These are phyloP conservation scores for Pseudochaenichthys georgianus DNA, from an alignment of 2,797 vertebrate species.

Conservation along the genomic window DNA sequence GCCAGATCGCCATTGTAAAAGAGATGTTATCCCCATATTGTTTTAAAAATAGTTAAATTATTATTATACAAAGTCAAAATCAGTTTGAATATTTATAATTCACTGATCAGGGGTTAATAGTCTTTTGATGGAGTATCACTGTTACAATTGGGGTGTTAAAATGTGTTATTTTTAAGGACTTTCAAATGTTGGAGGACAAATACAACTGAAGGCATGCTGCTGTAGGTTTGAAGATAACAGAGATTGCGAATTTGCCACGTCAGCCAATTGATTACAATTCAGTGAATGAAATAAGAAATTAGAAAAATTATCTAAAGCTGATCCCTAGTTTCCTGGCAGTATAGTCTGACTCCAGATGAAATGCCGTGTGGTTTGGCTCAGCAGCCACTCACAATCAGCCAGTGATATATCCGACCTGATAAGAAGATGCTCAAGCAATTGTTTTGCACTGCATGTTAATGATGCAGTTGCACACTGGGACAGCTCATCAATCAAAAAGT, in stretches of 20 bases:
- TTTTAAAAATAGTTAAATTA: no score
- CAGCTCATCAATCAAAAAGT: background rate
- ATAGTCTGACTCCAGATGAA: slow-evolving; percentile 8
- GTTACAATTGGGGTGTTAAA: background rate
- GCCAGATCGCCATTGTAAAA: no score
- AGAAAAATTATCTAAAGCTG: background rate
- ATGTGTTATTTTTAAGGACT: background rate
- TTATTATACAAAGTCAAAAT: no score
- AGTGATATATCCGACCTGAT: background rate
- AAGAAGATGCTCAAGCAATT: background rate
- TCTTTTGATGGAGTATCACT: background rate
- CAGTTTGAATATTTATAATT: no score
- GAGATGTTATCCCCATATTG: no score
- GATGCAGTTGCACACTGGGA: background rate
- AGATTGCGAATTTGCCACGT: background rate
- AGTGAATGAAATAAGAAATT: slow-evolving; percentile 2
- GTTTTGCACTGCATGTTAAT: no score
- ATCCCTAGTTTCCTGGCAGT: background rate
- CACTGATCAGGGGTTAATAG: background rate
- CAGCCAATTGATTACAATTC: background rate
- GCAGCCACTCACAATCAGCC: slow-evolving; percentile 2
- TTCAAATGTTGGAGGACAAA: background rate
- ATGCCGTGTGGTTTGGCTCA: background rate
- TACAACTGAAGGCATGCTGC: background rate
- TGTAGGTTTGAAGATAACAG: slow-evolving; percentile 3